A percentile compares a stretch with the other conserved stretches of the same genome.
These are phyloP conservation scores for Pampus argenteus DNA, from an alignment of 2,797 vertebrate genomes.

Conservation along the genomic window DNA sequence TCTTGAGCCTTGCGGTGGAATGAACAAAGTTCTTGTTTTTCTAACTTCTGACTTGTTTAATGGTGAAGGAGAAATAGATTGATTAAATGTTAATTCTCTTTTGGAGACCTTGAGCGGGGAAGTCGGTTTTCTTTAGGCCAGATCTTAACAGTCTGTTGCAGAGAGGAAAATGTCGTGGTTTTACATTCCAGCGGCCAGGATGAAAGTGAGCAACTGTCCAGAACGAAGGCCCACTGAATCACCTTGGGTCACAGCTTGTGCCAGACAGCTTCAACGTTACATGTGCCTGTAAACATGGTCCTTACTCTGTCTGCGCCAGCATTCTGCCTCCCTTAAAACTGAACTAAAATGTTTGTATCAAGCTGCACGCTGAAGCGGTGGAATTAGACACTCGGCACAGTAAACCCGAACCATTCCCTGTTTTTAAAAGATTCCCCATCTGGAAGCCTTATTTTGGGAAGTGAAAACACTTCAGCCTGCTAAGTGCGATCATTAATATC, in stretches of 20 bases:
- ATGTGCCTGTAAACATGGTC: slow-evolving; percentile 63
- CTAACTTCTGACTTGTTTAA: no score
- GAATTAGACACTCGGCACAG: slow-evolving; percentile 12
- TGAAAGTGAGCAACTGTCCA: slow-evolving; percentile 68
- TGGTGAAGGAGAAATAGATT: slow-evolving; percentile 18
- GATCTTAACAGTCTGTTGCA: slow-evolving; percentile 61
- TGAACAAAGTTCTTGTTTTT: slow-evolving; percentile 31
- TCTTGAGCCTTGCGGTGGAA: slow-evolving; percentile 3
- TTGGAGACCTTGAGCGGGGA: slow-evolving; percentile 29
- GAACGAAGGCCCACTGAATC: slow-evolving; percentile 44
- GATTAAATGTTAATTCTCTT: slow-evolving; percentile 34
- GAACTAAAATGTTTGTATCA: slow-evolving; percentile 33
- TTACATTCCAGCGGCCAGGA: slow-evolving; percentile 65
- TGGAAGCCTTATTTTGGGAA: slow-evolving; percentile 33
- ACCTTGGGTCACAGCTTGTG: slow-evolving; percentile 49
- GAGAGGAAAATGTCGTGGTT: slow-evolving; percentile 63
- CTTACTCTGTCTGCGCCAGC: slow-evolving; percentile 30
- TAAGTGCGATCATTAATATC: slow-evolving; percentile 68
- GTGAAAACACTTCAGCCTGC: slow-evolving; percentile 43
- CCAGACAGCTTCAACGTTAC: slow-evolving; percentile 56
- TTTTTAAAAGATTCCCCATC: not conserved
- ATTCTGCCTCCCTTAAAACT: slow-evolving; percentile 28
- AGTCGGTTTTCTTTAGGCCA: slow-evolving; percentile 41
- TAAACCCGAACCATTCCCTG: not conserved
- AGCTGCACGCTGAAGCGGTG: slow-evolving; percentile 6